Evolutionary conservation across 2,113 vertebrate genomes (phyloP).

Genomic region (Colistium nudipinnis): DNA sequence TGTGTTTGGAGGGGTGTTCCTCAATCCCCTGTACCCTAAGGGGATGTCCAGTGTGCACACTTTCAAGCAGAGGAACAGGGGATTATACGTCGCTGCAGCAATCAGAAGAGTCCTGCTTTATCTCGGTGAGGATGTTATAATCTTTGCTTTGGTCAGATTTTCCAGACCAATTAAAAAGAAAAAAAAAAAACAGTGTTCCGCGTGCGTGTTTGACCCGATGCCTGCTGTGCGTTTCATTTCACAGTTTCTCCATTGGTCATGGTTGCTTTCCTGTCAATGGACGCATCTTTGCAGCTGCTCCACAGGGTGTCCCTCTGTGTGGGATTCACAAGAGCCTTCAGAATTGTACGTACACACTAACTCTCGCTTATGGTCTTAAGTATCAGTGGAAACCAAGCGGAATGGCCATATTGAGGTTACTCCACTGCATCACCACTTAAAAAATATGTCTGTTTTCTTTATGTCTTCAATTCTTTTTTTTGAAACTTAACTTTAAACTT

Average conservation of each 20-base stretch:
- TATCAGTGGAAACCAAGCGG: background rate
- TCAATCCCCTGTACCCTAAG: slow-evolving; percentile 95
- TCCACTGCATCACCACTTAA: too few relatives aligned
- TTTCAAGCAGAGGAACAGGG: slow-evolving; percentile 87
- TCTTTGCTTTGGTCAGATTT: background rate
- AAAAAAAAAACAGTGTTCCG: background rate
- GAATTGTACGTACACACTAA: slow-evolving; percentile 83
- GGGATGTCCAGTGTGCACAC: slow-evolving; percentile 85
- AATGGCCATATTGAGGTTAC: too few relatives aligned
- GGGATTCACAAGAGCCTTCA: slow-evolving; percentile 94
- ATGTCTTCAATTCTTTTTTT: too few relatives aligned
- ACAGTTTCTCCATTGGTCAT: slow-evolving; percentile 94
- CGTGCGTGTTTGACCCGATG: slow-evolving; percentile 3
- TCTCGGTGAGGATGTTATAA: slow-evolving; percentile 84
- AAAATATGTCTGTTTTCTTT: background rate
- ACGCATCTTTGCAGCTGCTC: slow-evolving; percentile 85
- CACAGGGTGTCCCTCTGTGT: slow-evolving; percentile 88
- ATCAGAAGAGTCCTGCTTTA: slow-evolving; percentile 90
- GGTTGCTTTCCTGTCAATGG: slow-evolving; percentile 93
- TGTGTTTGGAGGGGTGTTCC: slow-evolving; percentile 88
- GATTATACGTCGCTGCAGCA: slow-evolving; percentile 86
- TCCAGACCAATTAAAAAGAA: background rate
- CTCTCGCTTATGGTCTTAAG: background rate
- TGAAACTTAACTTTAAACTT: too few relatives aligned
- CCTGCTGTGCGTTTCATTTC: slow-evolving; percentile 64